phyloP scores from a whole-genome alignment of 2,888 invertebrate genomes.

The Bhutanitis thaidina region DNA sequence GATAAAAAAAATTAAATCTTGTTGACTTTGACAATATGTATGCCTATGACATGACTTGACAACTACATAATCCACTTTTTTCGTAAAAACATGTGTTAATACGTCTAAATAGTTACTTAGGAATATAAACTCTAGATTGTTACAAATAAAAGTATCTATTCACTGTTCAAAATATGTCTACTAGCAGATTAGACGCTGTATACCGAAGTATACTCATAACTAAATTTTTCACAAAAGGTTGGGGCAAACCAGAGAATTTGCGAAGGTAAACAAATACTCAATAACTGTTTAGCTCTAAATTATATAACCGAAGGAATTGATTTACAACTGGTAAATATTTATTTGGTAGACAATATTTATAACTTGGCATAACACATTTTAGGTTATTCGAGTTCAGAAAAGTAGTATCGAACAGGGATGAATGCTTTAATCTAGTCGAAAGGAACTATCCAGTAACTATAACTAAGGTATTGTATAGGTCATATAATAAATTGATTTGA shows the following conservation, averaged over 20 bases:
- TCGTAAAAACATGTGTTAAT: constrained; percentile 47
- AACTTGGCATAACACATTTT: constrained; percentile 32
- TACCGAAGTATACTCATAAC: constrained; percentile 93
- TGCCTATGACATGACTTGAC: no score
- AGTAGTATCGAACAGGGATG: constrained; percentile 89
- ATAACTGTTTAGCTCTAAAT: constrained; percentile 16
- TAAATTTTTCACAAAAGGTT: constrained; percentile 96
- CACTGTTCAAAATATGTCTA: constrained; percentile 67
- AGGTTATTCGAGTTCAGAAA: constrained; percentile 96
- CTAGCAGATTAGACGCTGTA: constrained; percentile 85
- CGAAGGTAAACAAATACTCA: constrained; percentile 81
- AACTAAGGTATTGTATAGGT: constrained; percentile 83
- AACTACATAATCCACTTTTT: not conserved
- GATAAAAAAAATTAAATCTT: not conserved
- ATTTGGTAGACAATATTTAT: constrained; percentile 1
- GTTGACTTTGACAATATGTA: not conserved
- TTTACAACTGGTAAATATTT: not conserved
- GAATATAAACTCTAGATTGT: constrained; percentile 22
- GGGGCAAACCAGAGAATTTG: constrained; percentile 96
- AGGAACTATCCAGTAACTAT: constrained; percentile 92
- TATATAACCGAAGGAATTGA: constrained; percentile 16
- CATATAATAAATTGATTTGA: no score
- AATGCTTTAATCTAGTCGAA: constrained; percentile 90
- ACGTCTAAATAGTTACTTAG: constrained; percentile 29
- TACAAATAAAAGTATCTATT: constrained; percentile 27